Evolutionary conservation across 2,113 vertebrate genomes (phyloP).

Genomic region (Mastomys coucha): DNA sequence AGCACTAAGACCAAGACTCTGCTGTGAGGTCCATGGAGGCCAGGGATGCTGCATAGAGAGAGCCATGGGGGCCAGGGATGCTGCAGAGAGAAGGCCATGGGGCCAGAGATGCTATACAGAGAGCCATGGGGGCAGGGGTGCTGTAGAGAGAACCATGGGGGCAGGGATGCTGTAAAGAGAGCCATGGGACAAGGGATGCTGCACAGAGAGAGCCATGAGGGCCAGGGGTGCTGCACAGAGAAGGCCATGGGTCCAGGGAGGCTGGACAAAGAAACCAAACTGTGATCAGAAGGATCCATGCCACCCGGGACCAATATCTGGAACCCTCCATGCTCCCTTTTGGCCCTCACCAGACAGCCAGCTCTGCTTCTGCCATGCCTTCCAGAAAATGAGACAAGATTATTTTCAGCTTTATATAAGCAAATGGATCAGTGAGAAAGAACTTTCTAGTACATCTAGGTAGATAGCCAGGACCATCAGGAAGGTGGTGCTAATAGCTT

Average conservation of each 20-base stretch:
- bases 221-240: neutral
- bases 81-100: neutral
- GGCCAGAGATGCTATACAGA: too few species aligned
- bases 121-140: too few species aligned
- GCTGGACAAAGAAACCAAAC: neutral
- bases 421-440: neutral
- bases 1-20: neutral
- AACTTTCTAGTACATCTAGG: conserved; percentile 15
- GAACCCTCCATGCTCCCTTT: too few species aligned
- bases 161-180: neutral
- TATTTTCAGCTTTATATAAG: neutral
- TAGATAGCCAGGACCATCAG: neutral
- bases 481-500: neutral
- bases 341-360: neutral
- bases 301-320: neutral
- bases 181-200: neutral
- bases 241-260: neutral
- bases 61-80: neutral
- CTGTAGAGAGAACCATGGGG: too few species aligned
- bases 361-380: neutral
- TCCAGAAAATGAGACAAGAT: neutral
- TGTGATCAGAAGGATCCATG: neutral
- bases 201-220: neutral
- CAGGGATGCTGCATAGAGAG: neutral
- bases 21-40: neutral